Base-by-base conservation (phyloP, 1,140 invertebrate species). In the Zaprionus nigranus region DNA sequence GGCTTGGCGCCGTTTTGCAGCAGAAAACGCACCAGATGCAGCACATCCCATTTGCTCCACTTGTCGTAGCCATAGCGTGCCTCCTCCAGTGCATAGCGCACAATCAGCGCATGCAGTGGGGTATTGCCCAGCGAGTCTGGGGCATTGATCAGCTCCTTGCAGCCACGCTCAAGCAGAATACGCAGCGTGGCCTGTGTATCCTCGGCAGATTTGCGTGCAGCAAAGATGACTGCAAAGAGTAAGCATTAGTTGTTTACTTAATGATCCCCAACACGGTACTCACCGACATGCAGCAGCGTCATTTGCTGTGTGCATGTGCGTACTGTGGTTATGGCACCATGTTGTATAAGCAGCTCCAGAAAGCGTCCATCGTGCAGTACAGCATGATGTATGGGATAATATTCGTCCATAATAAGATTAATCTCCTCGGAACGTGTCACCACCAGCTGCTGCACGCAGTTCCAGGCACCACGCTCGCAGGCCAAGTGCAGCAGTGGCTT, bases 381-480 rank as follows among this genome's bases (percentile, higher is more conserved):
- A 2, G 95, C 96, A 81, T 96, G 95, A 88, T 96, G 96, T 60
- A 96, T 96, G 6, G 96, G 96, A 93, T 95, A 96, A 90, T 96
- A 96, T 93, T 96, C 96, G 85, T 96, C 96, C 92, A 95, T 96
- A 57, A 96, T 95, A 54, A 95, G 94, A 90, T 96, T 96, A 13
- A 96, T 95, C 92, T 96, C 96, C 75, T 96, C 95, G 28, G 94
- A 94, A 43, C 96, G 93, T 57, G 95, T 95, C 13, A 94, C 93
- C 9, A 94, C 94, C 34, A 96, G 91, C 92, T 95, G 95, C 81
- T 95, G 95, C 0, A 95, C 95, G 92, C 95, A 96, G 64, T 94
- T 94, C 95, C 95, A 96, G 28, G 96, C 95, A 22, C 95, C 95
- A 40, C 95, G 91, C 82, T 96, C 95, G 81, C 95, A 96, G 1